These are phyloP conservation scores for Helicoverpa assulta DNA, from an alignment of 2,888 invertebrate species.

Conservation along the genomic window DNA sequence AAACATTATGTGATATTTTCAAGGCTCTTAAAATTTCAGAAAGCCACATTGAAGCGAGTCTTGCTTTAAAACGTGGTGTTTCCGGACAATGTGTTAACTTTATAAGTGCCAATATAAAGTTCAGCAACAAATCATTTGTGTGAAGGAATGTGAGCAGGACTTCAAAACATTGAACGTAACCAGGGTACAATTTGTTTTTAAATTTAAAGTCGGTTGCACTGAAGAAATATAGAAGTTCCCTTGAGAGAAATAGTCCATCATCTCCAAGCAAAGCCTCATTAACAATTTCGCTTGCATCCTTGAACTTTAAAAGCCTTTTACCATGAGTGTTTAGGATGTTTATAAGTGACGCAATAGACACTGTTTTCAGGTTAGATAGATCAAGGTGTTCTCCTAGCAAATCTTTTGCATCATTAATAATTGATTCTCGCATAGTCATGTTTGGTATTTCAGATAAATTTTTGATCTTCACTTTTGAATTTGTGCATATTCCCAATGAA, in stretches of 20 bases:
- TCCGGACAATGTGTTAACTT: slow-evolving; percentile 77
- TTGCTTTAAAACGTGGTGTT: slow-evolving; percentile 71
- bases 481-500: slow-evolving; percentile 81
- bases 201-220: slow-evolving; percentile 68
- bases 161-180: slow-evolving; percentile 88
- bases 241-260: slow-evolving; percentile 80
- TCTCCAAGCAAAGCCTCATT: slow-evolving; percentile 77
- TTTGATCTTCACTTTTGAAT: slow-evolving; percentile 79
- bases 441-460: slow-evolving; percentile 81
- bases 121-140: slow-evolving; percentile 85
- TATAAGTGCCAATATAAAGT: slow-evolving; percentile 84
- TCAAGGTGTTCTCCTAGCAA: slow-evolving; percentile 76
- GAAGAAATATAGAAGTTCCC: slow-evolving; percentile 75
- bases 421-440: slow-evolving; percentile 75
- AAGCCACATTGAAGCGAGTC: slow-evolving; percentile 89
- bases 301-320: slow-evolving; percentile 74
- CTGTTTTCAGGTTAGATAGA: slow-evolving; percentile 76
- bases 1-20: slow-evolving; percentile 79
- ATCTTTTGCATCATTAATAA: slow-evolving; percentile 79
- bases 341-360: slow-evolving; percentile 74
- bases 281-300: slow-evolving; percentile 65
- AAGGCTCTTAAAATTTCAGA: slow-evolving; percentile 85
- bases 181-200: slow-evolving; percentile 68
- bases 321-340: slow-evolving; percentile 71
- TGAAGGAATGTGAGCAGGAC: slow-evolving; percentile 88